These are phyloP conservation scores for Steatornis caripensis DNA, from an alignment of 2,113 vertebrate genomes.

Conservation along the genomic window DNA sequence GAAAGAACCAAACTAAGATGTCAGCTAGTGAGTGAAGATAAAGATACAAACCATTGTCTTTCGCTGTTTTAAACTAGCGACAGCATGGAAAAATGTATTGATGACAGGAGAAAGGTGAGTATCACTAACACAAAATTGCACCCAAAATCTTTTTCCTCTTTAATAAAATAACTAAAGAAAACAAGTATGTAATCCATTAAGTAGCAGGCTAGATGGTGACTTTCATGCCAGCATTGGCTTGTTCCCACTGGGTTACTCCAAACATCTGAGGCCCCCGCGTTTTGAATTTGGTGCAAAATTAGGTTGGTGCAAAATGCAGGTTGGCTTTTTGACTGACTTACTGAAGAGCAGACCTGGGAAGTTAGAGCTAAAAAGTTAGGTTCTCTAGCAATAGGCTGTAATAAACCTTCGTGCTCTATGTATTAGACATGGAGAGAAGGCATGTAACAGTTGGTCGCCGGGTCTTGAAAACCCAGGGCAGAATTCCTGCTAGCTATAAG, in stretches of 20 bases:
- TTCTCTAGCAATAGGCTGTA: background rate
- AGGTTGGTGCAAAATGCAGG: too few species aligned
- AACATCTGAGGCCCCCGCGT: rapidly evolving
- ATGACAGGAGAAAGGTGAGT: background rate
- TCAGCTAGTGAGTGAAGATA: background rate
- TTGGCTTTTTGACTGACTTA: background rate
- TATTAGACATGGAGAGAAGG: background rate
- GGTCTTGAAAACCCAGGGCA: background rate
- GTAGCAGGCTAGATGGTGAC: background rate
- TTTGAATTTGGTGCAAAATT: background rate
- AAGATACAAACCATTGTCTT: background rate
- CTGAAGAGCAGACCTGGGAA: background rate
- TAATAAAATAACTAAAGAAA: background rate
- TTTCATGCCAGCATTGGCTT: background rate
- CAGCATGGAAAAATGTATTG: background rate
- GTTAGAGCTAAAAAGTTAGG: background rate
- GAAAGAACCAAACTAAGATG: background rate
- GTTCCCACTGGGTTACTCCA: background rate
- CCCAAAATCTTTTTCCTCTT: background rate
- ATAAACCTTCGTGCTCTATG: background rate
- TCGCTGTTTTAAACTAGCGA: background rate
- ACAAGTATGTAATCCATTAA: background rate
- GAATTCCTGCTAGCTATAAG: background rate
- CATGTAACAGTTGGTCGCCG: rapidly evolving
- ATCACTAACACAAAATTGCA: background rate